phyloP scores from a whole-genome alignment of 2,888 invertebrate genomes.

The Chrysomela aeneicollis region DNA sequence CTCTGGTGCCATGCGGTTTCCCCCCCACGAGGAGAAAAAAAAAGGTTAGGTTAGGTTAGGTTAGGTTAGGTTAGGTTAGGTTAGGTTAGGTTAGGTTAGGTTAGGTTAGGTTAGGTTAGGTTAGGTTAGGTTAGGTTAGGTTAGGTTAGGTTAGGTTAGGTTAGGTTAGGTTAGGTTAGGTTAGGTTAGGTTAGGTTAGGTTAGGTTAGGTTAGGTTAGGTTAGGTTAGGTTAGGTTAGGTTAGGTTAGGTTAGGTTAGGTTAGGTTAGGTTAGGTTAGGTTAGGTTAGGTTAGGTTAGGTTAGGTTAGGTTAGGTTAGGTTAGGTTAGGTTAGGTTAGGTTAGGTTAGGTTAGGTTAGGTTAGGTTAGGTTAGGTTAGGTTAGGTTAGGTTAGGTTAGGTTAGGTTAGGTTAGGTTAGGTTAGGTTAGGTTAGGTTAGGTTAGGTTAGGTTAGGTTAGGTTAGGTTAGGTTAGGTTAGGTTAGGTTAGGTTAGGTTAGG shows the following conservation, averaged over 20 bases:
- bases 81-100: conserved; percentile 20
- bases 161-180: conserved; percentile 17
- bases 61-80: conserved; percentile 19
- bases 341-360: conserved; percentile 17
- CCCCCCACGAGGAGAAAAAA: no score
- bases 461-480: conserved; percentile 17
- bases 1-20: no score
- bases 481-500: conserved; percentile 19
- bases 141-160: conserved; percentile 20
- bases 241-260: conserved; percentile 19
- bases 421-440: conserved; percentile 19
- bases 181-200: conserved; percentile 19
- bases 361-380: conserved; percentile 19
- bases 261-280: conserved; percentile 20
- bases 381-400: conserved; percentile 20
- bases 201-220: conserved; percentile 20
- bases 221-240: conserved; percentile 17
- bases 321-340: conserved; percentile 20
- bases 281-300: conserved; percentile 17
- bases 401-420: conserved; percentile 17
- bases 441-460: conserved; percentile 20
- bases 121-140: conserved; percentile 19
- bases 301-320: conserved; percentile 19
- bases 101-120: conserved; percentile 17
- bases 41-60: conserved; percentile 9